These are phyloP conservation scores for Mayetiola destructor DNA, from an alignment of 2,888 invertebrate genomes.

Conservation along the genomic window DNA sequence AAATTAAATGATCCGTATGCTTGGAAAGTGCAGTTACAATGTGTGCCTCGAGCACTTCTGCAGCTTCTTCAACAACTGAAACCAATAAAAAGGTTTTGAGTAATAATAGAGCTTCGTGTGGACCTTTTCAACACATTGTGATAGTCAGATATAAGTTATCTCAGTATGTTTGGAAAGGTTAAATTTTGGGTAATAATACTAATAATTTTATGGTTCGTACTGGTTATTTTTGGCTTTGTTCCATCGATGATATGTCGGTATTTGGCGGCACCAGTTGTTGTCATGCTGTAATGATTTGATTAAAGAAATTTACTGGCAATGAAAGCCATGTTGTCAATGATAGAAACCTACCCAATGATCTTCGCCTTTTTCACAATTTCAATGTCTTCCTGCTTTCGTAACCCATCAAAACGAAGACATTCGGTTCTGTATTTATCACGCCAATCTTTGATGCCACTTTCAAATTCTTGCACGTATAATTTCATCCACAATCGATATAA, in stretches of 20 bases:
- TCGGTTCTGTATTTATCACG: constrained; percentile 3
- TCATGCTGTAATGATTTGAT: constrained; percentile 35
- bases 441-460: constrained; percentile 13
- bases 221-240: constrained; percentile 43
- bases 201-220: not conserved
- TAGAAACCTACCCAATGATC: constrained; percentile 36
- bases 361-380: constrained; percentile 35
- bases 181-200: too few relatives aligned
- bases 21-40: constrained; percentile 52
- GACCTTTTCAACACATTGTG: not conserved
- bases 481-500: constrained; percentile 8
- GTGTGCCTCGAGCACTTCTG: constrained; percentile 66
- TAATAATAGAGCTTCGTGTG: not conserved
- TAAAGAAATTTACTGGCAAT: not conserved
- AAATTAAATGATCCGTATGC: constrained; percentile 56
- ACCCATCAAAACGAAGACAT: constrained; percentile 3
- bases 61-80: constrained; percentile 62
- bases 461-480: not conserved
- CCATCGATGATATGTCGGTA: constrained; percentile 41
- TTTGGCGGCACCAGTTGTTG: constrained; percentile 55
- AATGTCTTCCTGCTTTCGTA: constrained; percentile 17
- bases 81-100: not conserved
- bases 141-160: not conserved
- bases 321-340: not conserved
- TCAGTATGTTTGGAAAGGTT: not conserved